Conservation (phyloP, 2,797 vertebrate species). For the Sebastes minor region DNA sequence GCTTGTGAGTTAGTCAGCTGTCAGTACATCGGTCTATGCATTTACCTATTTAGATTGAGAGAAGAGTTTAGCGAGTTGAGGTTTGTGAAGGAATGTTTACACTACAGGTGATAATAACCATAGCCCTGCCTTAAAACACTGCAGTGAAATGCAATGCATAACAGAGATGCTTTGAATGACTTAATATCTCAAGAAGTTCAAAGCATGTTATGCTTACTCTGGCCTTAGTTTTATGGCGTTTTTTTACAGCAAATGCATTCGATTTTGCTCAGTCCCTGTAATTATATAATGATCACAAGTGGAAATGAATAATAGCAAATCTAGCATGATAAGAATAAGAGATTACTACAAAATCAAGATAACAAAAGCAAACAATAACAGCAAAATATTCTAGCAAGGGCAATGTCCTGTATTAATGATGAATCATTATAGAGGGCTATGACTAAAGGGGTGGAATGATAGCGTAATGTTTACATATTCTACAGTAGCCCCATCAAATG, state of each 20-base stretch:
- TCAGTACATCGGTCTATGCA: neutral
- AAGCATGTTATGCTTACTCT: neutral
- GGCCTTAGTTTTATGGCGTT: neutral
- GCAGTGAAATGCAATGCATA: slow-evolving; percentile 39
- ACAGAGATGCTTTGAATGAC: slow-evolving; percentile 12
- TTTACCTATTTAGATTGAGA: neutral
- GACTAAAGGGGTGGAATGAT: neutral
- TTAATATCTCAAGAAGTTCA: neutral
- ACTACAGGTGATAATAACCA: slow-evolving; percentile 2
- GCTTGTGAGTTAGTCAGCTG: neutral
- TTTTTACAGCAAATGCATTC: neutral
- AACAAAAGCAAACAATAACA: neutral
- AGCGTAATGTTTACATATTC: neutral
- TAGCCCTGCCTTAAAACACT: slow-evolving; percentile 29
- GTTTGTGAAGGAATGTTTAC: slow-evolving; percentile 54
- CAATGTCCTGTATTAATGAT: neutral
- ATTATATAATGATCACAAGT: neutral
- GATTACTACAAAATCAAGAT: neutral
- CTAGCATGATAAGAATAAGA: neutral
- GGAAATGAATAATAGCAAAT: neutral
- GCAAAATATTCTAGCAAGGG: neutral
- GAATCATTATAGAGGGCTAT: neutral
- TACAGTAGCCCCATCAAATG: neutral
- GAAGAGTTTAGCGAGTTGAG: neutral
- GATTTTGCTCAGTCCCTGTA: neutral